Evolutionary conservation across 2,113 vertebrate species (phyloP).

Genomic region (Argyrosomus japonicus): DNA sequence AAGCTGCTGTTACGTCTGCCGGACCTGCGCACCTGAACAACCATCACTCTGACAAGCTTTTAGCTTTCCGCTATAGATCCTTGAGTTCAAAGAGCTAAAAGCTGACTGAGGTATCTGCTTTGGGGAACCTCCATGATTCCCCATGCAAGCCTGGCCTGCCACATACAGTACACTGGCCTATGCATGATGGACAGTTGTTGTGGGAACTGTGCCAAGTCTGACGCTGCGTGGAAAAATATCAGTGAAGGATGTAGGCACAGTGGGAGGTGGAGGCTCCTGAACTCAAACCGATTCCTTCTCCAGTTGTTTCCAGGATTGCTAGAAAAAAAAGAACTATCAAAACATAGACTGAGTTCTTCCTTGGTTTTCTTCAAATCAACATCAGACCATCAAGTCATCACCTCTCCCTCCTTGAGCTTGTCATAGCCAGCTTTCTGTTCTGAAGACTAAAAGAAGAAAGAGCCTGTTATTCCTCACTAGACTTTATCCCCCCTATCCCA

Average conservation of each 20-base stretch:
- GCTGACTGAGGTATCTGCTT: conserved; percentile 31
- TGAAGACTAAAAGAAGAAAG: conserved; percentile 65
- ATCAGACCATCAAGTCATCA: conserved; percentile 44
- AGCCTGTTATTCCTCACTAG: conserved; percentile 28
- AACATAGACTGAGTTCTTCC: conserved; percentile 66
- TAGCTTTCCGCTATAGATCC: conserved; percentile 87
- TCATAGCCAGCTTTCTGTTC: conserved; percentile 27
- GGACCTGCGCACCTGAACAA: conserved; percentile 87
- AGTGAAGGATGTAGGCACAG: conserved; percentile 31
- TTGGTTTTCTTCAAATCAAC: conserved; percentile 33
- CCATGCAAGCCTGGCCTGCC: conserved; percentile 39
- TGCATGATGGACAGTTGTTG: conserved; percentile 63
- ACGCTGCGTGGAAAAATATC: conserved; percentile 22
- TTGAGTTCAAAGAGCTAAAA: conserved; percentile 57
- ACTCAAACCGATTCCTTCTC: conserved; percentile 47
- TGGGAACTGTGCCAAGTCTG: conserved; percentile 51
- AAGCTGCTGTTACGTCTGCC: conserved; percentile 86
- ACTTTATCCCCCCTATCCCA: conserved; percentile 37
- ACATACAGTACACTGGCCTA: conserved; percentile 50
- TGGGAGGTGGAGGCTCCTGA: conserved; percentile 48
- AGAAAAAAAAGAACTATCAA: conserved; percentile 21
- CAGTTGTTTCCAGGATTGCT: conserved; percentile 69
- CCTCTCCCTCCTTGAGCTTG: conserved; percentile 38
- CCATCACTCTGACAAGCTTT: conserved; percentile 86
- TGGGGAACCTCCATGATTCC: conserved; percentile 43